phyloP scores from a whole-genome alignment of 1,140 invertebrate species.

The Sarcophaga peregrina region DNA sequence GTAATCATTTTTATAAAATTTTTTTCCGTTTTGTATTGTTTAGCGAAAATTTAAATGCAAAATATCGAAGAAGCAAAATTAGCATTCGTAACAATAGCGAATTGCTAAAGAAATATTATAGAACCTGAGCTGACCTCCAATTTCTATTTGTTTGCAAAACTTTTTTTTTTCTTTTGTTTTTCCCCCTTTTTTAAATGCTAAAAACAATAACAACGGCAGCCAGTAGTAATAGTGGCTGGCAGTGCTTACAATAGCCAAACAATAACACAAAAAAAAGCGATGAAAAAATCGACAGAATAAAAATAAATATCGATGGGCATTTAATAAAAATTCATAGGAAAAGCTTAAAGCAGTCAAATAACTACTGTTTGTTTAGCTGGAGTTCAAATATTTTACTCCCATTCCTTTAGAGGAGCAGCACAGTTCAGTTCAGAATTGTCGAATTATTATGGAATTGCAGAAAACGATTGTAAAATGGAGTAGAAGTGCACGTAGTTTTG shows the following conservation, averaged over 20 bases:
- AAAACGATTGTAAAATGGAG: background rate
- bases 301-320: constrained; percentile 33
- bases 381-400: constrained; percentile 34
- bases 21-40: background rate
- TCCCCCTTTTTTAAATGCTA: no score
- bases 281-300: background rate
- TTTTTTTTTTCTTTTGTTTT: background rate
- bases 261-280: constrained; percentile 19
- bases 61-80: constrained; percentile 45
- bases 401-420: background rate
- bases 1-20: background rate
- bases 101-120: constrained; percentile 42
- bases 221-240: background rate
- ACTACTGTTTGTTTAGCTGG: constrained; percentile 27
- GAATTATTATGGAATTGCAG: background rate
- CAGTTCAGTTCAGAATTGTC: background rate
- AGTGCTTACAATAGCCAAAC: background rate
- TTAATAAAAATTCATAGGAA: constrained; percentile 40
- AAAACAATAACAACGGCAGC: constrained; percentile 3
- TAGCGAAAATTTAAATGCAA: constrained; percentile 45
- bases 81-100: constrained; percentile 47
- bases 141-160: constrained; percentile 31
- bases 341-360: constrained; percentile 34
- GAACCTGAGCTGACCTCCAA: constrained; percentile 30
- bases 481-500: background rate